phyloP scores from a whole-genome alignment of 2,888 invertebrate species.

The Phorcus lineatus region DNA sequence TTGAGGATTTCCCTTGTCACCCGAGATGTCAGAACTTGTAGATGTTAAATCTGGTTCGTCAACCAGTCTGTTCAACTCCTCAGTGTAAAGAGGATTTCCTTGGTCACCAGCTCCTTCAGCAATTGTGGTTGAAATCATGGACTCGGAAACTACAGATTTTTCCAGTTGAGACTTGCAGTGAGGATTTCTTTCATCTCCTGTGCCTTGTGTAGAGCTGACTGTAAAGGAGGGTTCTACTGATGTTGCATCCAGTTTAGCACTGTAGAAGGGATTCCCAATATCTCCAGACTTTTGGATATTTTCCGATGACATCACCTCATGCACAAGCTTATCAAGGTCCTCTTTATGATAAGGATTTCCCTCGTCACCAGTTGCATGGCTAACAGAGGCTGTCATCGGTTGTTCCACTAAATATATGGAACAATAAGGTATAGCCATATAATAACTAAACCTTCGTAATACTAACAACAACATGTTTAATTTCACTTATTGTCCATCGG shows the following conservation, averaged over 20 bases:
- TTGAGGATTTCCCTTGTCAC: slow-evolving; percentile 1
- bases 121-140: neutral
- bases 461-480: too few relatives aligned
- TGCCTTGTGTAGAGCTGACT: neutral
- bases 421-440: too few relatives aligned
- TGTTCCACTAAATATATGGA: neutral
- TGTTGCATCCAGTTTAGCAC: neutral
- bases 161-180: neutral
- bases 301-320: neutral
- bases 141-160: neutral
- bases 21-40: neutral
- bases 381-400: neutral
- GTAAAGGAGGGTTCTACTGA: neutral
- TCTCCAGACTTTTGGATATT: neutral
- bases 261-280: neutral
- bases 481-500: too few relatives aligned
- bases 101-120: slow-evolving; percentile 23
- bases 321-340: slow-evolving; percentile 1
- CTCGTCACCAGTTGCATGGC: slow-evolving; percentile 25
- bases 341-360: slow-evolving; percentile 28
- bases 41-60: neutral
- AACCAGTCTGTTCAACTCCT: slow-evolving; percentile 20
- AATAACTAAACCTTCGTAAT: too few relatives aligned
- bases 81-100: slow-evolving; percentile 26
- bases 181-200: slow-evolving; percentile 27